Percentiles rank a stretch among this genome's conserved stretches.
Conservation (phyloP, 2,797 vertebrate species). For the Perodicticus potto region DNA sequence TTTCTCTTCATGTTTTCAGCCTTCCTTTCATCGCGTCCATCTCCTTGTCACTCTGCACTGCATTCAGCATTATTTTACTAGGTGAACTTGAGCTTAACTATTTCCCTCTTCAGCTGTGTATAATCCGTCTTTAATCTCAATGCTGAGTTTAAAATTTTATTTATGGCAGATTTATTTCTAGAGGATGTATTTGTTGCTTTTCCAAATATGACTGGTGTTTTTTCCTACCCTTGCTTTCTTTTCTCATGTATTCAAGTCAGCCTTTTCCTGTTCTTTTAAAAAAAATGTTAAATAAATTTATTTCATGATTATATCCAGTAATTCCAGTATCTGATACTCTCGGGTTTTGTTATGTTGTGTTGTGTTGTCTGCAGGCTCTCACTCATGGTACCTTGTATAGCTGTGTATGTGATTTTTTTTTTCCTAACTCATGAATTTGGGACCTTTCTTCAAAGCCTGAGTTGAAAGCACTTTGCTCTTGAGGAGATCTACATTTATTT, state of each 20-base stretch:
- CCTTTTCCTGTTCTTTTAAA: background rate
- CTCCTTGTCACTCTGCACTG: background rate
- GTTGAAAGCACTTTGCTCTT: background rate
- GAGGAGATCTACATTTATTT: background rate
- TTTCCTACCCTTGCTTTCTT: background rate
- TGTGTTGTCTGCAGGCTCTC: background rate
- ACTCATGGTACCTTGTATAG: background rate
- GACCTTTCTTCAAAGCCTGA: constrained; percentile 18
- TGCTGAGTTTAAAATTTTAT: background rate
- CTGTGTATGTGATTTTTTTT: background rate
- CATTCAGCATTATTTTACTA: background rate
- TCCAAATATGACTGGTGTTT: background rate
- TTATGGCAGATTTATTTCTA: background rate
- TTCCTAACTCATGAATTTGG: constrained; percentile 5
- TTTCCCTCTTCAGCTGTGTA: background rate
- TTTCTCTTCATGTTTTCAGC: background rate
- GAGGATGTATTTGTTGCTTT: background rate
- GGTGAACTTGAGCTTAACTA: background rate
- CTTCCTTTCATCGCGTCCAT: background rate
- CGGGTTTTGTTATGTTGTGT: background rate
- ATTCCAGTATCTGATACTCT: background rate
- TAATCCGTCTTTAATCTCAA: background rate
- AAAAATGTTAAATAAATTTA: background rate
- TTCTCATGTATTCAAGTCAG: background rate
- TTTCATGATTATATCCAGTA: background rate